Evolutionary conservation across 2,888 invertebrate species (phyloP).

Genomic region (Conus canariensis): DNA sequence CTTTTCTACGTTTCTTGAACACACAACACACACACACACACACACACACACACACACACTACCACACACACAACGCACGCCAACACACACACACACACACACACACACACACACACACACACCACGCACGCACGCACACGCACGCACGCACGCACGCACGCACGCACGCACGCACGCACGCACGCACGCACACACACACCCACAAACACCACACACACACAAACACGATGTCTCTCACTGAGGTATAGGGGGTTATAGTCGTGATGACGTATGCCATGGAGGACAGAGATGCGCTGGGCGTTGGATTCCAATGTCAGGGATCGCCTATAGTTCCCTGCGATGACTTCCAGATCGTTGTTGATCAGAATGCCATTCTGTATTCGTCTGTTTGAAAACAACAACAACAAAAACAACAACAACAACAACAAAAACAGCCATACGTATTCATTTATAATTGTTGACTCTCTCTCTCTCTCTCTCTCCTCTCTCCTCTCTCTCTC

Average conservation of each 20-base stretch:
- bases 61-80: not conserved
- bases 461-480: not conserved
- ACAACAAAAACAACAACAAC: too few species aligned
- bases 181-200: not conserved
- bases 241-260: not conserved
- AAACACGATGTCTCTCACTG: not conserved
- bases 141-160: not conserved
- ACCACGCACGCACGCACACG: not conserved
- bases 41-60: not conserved
- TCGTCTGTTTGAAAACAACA: not conserved
- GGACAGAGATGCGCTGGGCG: conserved; percentile 7
- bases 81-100: conserved; percentile 3
- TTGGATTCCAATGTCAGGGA: not conserved
- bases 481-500: not conserved
- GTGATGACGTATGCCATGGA: not conserved
- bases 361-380: not conserved
- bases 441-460: not conserved
- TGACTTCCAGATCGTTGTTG: not conserved
- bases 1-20: too few species aligned
- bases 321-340: not conserved
- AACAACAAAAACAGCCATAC: not conserved
- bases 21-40: not conserved
- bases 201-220: not conserved
- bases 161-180: not conserved
- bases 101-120: not conserved